Base-by-base conservation (phyloP, 2,888 invertebrate genomes). In the Pyralis farinalis region DNA sequence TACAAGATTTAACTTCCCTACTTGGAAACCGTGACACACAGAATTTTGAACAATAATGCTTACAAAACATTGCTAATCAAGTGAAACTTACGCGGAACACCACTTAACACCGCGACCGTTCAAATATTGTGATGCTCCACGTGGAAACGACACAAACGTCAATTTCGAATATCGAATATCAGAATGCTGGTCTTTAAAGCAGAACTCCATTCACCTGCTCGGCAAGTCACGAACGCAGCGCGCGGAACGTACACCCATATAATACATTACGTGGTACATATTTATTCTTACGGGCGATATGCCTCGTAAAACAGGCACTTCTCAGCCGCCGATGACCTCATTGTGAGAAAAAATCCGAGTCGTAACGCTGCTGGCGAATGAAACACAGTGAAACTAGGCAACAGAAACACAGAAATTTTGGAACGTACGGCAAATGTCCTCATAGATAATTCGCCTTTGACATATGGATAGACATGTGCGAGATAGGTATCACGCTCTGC, bases 281-380 rank as follows among this genome's bases (percentile, higher is more conserved):
- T 61, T 64, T 64, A 68, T 71, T 68, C 60, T 60, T 61, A 61
- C 60, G 65, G 62, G 63, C 71, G 70, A 70, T 73, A 71, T 72
- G 68, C 65, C 63, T 74, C 66, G 72, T 69, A 63, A 71, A 73
- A 63, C 73, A 74, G 63, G 63, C 69, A 56, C 63, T 63, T 65
- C 60, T 57, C 55, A 53, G 53, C 54, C 61, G 61, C 53, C 63
- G 66, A 69, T 81, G 81, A 81, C 74, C 76, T 82, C 76, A 80
- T 75, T 79, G 68, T 64, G 48, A 66, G 67, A 72, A 77, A 80
- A 78, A 76, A 72, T 39, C 36, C 34, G 53, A 63, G 55, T 47
- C 53, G 54, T 53, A 55, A 54, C 53, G 61, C 37, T 51, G 55
- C 46, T 57, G 47, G 46, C 41, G 46, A 53, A 54, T 53, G 39